Percentiles rank a stretch among this genome's conserved stretches.
phyloP scores from a whole-genome alignment of 2,113 vertebrate genomes.

The Ptilonorhynchus violaceus region DNA sequence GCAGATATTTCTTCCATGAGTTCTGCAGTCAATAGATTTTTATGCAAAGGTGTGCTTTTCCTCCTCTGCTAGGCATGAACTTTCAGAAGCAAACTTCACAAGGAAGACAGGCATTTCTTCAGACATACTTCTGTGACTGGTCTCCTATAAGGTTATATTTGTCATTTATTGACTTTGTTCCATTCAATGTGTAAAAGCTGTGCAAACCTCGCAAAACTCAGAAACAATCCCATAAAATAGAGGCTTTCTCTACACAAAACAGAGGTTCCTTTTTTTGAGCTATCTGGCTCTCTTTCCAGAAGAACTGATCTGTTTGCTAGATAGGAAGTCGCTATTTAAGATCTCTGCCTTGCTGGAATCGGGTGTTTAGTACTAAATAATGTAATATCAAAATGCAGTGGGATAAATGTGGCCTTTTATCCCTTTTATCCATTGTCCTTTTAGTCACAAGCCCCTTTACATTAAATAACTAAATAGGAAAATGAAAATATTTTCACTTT shows the following conservation, averaged over 20 bases:
- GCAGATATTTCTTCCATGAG: neutral
- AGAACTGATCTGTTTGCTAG: neutral
- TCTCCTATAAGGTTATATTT: neutral
- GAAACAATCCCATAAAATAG: neutral
- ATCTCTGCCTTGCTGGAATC: rapidly evolving
- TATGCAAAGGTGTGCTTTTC: neutral
- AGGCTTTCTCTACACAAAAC: neutral
- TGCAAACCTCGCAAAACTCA: neutral
- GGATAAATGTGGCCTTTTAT: neutral
- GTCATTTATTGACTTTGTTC: neutral
- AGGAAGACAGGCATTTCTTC: neutral
- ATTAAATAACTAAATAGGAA: neutral
- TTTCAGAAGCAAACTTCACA: neutral
- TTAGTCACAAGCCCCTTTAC: neutral
- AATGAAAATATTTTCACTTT: neutral
- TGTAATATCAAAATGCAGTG: neutral
- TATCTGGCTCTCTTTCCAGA: neutral
- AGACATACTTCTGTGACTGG: neutral
- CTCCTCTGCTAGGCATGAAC: neutral
- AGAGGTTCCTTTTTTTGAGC: neutral
- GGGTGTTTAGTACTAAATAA: neutral
- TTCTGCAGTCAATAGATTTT: neutral
- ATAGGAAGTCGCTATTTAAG: neutral
- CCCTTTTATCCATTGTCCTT: neutral
- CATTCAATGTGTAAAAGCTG: neutral